Evolutionary conservation across 1,140 invertebrate species (phyloP).

Genomic region (Micrasema minimum): DNA sequence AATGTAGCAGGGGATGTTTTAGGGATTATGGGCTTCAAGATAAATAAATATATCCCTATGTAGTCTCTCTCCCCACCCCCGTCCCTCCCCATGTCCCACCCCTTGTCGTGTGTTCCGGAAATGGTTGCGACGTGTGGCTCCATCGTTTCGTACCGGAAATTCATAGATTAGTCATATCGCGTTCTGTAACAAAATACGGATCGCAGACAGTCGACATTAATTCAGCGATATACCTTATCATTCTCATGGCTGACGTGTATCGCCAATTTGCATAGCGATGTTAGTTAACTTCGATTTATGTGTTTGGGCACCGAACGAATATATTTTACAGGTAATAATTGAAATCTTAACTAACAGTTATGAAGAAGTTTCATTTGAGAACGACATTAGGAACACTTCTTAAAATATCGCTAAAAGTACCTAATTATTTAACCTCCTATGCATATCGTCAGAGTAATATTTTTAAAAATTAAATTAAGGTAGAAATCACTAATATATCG

Average conservation of each 20-base stretch:
- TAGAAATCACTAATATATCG: too few relatives aligned
- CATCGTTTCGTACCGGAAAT: slow-evolving; percentile 59
- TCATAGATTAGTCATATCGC: slow-evolving; percentile 60
- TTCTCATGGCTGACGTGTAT: slow-evolving; percentile 20
- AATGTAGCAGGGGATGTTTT: slow-evolving; percentile 22
- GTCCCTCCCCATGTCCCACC: slow-evolving; percentile 5
- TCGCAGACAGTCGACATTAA: slow-evolving; percentile 36
- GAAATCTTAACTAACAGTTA: too few relatives aligned
- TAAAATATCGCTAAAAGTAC: too few relatives aligned
- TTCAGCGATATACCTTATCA: slow-evolving; percentile 38
- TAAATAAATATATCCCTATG: slow-evolving; percentile 32
- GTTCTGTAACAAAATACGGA: slow-evolving; percentile 51
- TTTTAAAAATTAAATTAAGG: too few relatives aligned
- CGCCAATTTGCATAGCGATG: slow-evolving; percentile 35
- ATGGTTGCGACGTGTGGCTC: slow-evolving; percentile 59
- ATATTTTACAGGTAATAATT: too few relatives aligned
- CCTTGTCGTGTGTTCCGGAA: slow-evolving; percentile 55
- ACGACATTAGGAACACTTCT: too few relatives aligned
- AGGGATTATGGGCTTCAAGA: slow-evolving; percentile 39
- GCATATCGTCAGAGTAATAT: too few relatives aligned
- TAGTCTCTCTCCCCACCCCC: background rate
- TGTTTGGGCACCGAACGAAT: too few relatives aligned
- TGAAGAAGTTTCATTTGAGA: too few relatives aligned
- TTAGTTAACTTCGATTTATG: slow-evolving; percentile 36
- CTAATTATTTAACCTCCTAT: too few relatives aligned